phyloP scores from a whole-genome alignment of 2,888 invertebrate species.

The Isotomurus palustris region DNA sequence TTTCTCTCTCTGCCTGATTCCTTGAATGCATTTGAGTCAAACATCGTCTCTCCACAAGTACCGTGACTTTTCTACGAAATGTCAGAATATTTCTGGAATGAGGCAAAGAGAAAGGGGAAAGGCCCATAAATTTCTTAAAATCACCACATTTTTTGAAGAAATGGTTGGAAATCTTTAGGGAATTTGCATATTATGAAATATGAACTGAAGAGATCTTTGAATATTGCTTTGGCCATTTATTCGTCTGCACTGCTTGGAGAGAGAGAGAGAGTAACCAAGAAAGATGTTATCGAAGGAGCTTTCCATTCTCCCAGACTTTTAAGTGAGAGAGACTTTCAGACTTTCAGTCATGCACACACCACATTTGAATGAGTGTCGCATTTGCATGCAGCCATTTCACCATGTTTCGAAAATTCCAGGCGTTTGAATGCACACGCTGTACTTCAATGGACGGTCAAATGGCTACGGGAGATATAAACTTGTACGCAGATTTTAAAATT shows the following conservation, averaged over 20 bases:
- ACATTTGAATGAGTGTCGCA: background rate
- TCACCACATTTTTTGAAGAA: conserved; percentile 27
- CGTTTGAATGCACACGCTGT: background rate
- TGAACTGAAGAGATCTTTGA: conserved; percentile 17
- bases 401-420: background rate
- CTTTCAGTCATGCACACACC: too few relatives aligned
- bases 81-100: background rate
- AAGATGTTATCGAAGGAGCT: background rate
- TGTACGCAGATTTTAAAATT: too few relatives aligned
- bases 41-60: background rate
- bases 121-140: conserved; percentile 26
- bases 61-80: background rate
- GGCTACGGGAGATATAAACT: too few relatives aligned
- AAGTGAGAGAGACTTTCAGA: too few relatives aligned
- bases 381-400: background rate
- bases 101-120: conserved; percentile 3
- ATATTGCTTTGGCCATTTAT: conserved; percentile 4
- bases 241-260: too few relatives aligned
- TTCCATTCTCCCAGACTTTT: too few relatives aligned
- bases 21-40: too few relatives aligned
- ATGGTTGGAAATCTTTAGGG: conserved; percentile 25
- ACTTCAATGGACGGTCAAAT: background rate
- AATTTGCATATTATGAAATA: conserved; percentile 40
- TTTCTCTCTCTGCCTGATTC: too few relatives aligned
- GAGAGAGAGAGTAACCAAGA: background rate